Evolutionary conservation across 2,888 invertebrate genomes (phyloP), one percentile per base, ranked within the genome.

Genomic region (Pelosia muscerda): DNA sequence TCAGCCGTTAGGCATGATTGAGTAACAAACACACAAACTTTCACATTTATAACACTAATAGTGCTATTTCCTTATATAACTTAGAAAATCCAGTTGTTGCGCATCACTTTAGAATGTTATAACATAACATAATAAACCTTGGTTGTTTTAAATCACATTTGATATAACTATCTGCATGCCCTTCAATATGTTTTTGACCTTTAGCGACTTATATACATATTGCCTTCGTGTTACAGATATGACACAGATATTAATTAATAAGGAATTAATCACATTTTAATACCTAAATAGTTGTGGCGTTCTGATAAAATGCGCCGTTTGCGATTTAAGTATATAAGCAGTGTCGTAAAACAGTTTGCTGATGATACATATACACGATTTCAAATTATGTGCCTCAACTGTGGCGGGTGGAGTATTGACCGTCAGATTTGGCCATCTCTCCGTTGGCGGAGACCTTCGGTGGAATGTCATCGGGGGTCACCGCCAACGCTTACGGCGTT

Each of bases 241-340:
- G 25, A 55, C 25, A 55, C 23, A 2, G n/a, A 57, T 57, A 57
- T 57, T 57, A 61, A 57, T 57, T 57, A 61, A 49, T 61, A 56
- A 15, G 10, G n/a, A 8, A n/a, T 28, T 57, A 26, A 57, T 56
- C 31, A 66, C 26, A 28, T 57, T 57, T n/a, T 57, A 57, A 56
- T 55, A 55, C 25, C 23, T 22, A 55, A 55, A 55, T 55, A 55
- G 11, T 54, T 54, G 23, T 15, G 23, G 11, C 54, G 15, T 6
- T 23, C 25, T 8, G 25, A 11, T 11, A 34, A 38, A 19, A 9
- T 23, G 13, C 25, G 23, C 9, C 54, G 25, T 23, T 49, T 19
- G n/a, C 8, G 19, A 15, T 19, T 42, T 19, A 19, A 42, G 49
- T 49, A 0, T n/a, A 6, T 19, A 42, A 42, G 42, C 42, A 42